Evolutionary conservation across 2,113 vertebrate species (phyloP), one percentile per base, ranked within the genome.

Genomic region (Vulpes vulpes): DNA sequence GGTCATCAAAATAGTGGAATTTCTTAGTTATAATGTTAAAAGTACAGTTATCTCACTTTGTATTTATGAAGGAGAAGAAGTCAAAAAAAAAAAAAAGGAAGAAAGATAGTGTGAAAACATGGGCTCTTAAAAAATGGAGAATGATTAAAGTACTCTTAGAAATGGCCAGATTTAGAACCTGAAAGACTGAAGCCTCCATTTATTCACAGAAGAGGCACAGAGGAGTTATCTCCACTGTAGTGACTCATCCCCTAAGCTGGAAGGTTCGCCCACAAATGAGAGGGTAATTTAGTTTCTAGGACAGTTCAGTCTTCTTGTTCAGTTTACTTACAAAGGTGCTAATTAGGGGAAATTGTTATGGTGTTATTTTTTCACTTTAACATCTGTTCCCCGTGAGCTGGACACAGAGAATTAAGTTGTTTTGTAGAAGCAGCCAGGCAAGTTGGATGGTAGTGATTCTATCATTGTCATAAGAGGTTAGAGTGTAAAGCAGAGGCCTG

Each of bases 291-390:
- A 55, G 78, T 82, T 95, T 82, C 76, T 74, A 53, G 53, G 35
- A 35, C 0, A 57, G 23, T 81, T 95, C 73, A 38, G 6, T 73
- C 69, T 95, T 96, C 89, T 95, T 60, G 27, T 74, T 93, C 64
- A 55, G 69, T 93, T 95, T 94, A 82, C 73, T 95, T 93, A 96
- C 43, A 83, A 73, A 96, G 80, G 92, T 96, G 95, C 94, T 97
- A 98, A 97, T 97, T 76, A 97, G 80, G 35, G 69, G 43, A 89
- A 94, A 94, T 89, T 69, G 92, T 93, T 71, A 53, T 59, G 55
- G 49, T 62, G 51, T 55, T 92, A 49, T 73, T 95, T 94, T 91
- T 91, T 90, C 53, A 60, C 71, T 76, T 90, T 71, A 74, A 96
- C 64, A 73, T 84, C 88, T 96, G 94, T 76, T 97, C 65, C 65